Evolutionary conservation across 2,113 vertebrate species (phyloP).

Genomic region (Phyllostomus hastatus): DNA sequence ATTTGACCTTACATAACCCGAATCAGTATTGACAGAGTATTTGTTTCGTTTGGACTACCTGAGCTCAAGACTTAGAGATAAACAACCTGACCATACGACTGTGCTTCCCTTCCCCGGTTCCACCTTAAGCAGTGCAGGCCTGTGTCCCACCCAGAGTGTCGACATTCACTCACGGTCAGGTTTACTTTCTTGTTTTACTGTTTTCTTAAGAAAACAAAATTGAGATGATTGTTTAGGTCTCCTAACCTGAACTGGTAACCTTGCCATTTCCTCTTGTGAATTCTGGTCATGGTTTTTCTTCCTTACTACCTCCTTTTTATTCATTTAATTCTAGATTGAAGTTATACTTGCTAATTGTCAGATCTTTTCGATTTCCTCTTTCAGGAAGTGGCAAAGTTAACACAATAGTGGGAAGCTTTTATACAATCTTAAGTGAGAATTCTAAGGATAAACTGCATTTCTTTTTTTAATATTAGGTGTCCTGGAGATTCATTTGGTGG

Average conservation of each 20-base stretch:
- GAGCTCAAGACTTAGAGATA: not conserved
- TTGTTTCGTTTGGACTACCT: not conserved
- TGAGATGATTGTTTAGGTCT: not conserved
- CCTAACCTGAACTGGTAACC: not conserved
- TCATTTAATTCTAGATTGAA: not conserved
- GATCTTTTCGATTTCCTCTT: not conserved
- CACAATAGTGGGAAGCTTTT: not conserved
- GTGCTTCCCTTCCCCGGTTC: not conserved
- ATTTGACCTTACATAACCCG: not conserved
- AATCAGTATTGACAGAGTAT: not conserved
- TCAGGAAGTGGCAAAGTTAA: not conserved
- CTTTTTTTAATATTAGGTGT: not conserved
- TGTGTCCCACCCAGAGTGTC: not conserved
- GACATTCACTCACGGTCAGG: not conserved
- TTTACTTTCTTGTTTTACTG: not conserved
- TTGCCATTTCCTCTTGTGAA: not conserved
- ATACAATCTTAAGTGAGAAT: not conserved
- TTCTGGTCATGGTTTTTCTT: not conserved
- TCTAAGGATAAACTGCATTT: not conserved
- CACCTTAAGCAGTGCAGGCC: too few relatives aligned
- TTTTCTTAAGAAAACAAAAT: not conserved
- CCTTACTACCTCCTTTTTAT: not conserved
- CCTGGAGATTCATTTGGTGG: not conserved
- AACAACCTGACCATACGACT: not conserved
- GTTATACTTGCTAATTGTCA: not conserved